phyloP scores from a whole-genome alignment of 2,113 vertebrate genomes.

The Collichthys lucidus region DNA sequence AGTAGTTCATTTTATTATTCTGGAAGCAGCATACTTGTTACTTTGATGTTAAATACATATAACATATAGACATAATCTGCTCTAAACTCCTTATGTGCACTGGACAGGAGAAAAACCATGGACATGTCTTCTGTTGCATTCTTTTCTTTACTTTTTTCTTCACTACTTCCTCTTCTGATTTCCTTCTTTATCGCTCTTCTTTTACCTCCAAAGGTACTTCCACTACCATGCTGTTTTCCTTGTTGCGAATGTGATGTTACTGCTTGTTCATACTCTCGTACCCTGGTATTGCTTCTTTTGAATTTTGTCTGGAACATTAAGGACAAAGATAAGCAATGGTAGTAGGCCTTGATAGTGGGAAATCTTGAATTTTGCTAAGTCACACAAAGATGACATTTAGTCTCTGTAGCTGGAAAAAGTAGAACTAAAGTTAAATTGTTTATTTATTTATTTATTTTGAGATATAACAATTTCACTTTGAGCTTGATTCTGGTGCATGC shows the following conservation, averaged over 20 bases:
- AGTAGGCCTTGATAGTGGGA: slow-evolving; percentile 6
- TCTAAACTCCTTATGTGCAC: slow-evolving; percentile 15
- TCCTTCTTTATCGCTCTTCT: slow-evolving; percentile 2
- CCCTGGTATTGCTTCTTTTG: slow-evolving; percentile 14
- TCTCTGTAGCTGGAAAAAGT: not conserved
- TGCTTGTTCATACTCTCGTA: not conserved
- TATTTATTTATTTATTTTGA: not conserved
- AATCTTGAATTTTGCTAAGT: slow-evolving; percentile 12
- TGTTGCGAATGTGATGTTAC: not conserved
- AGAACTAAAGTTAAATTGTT: not conserved
- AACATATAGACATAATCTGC: not conserved
- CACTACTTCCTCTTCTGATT: slow-evolving; percentile 2
- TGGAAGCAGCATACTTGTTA: not conserved
- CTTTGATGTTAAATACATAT: not conserved
- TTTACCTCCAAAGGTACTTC: slow-evolving; percentile 4
- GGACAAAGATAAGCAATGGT: slow-evolving; percentile 25
- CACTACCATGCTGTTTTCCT: not conserved
- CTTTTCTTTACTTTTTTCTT: not conserved
- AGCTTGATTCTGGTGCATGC: not conserved
- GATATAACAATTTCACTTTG: not conserved
- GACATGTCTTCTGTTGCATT: not conserved
- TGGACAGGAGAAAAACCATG: slow-evolving; percentile 1
- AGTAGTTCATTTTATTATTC: slow-evolving; percentile 10
- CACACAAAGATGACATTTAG: slow-evolving; percentile 12
- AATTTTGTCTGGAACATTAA: not conserved